Conservation (phyloP, 2,888 invertebrate species). For the Drosophila hawaiiensis region DNA sequence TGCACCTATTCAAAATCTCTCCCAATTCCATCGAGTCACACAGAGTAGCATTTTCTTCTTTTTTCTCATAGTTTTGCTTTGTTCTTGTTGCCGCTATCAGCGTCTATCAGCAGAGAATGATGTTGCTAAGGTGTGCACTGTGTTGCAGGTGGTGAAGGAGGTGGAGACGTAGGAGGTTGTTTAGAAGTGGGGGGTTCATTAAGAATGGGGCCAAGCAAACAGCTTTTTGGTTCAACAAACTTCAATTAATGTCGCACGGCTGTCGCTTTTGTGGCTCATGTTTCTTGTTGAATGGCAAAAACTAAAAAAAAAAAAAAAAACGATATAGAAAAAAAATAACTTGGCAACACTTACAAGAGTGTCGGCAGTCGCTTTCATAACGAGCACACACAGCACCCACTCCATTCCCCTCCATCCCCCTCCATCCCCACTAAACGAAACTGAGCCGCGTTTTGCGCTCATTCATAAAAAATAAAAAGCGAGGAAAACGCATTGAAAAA, state of each 20-base stretch:
- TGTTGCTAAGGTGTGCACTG: conserved; percentile 7
- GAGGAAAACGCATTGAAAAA: conserved; percentile 37
- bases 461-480: conserved; percentile 44
- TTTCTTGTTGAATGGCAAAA: conserved; percentile 61
- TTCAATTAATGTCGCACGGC: conserved; percentile 74
- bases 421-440: background rate
- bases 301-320: conserved; percentile 38
- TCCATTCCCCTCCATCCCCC: background rate
- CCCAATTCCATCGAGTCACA: background rate
- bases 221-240: conserved; percentile 79
- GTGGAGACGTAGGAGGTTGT: background rate
- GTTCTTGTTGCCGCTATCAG: conserved; percentile 17
- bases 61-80: conserved; percentile 2
- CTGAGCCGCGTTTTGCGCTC: conserved; percentile 37
- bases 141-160: background rate
- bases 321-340: conserved; percentile 1
- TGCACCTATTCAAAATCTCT: background rate
- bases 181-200: conserved; percentile 16
- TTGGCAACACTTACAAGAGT: conserved; percentile 72
- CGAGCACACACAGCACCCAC: conserved; percentile 43
- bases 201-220: conserved; percentile 62
- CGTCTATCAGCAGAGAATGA: conserved; percentile 16
- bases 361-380: conserved; percentile 59
- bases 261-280: conserved; percentile 61
- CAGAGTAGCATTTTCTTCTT: background rate